A percentile compares a stretch with the other conserved stretches of the same genome.
phyloP scores from a whole-genome alignment of 2,888 invertebrate species.

The Drosophila setosimentum region DNA sequence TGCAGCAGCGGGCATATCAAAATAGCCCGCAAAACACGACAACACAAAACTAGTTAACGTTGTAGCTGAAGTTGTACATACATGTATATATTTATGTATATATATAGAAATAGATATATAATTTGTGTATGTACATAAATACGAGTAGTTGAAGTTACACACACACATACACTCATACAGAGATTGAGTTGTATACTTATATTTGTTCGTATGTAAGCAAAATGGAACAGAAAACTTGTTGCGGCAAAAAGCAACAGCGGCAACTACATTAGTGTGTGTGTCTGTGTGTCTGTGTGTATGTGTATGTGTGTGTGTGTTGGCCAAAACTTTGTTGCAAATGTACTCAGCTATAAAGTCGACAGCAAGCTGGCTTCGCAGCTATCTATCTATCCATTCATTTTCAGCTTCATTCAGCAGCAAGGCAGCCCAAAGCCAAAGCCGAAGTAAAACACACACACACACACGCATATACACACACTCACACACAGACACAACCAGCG shows the following conservation, averaged over 20 bases:
- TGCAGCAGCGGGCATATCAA: slow-evolving; percentile 48
- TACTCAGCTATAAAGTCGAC: slow-evolving; percentile 54
- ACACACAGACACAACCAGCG: background rate
- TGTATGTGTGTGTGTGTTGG: slow-evolving; percentile 33
- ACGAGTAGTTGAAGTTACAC: slow-evolving; percentile 39
- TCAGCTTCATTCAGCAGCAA: slow-evolving; percentile 17
- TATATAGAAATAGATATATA: slow-evolving; percentile 21
- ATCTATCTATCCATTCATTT: slow-evolving; percentile 23
- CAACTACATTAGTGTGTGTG: slow-evolving; percentile 15
- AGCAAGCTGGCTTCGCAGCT: slow-evolving; percentile 39
- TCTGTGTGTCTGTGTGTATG: slow-evolving; percentile 17
- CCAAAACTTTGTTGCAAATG: slow-evolving; percentile 65
- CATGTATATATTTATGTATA: slow-evolving; percentile 13
- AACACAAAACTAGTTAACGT: slow-evolving; percentile 55
- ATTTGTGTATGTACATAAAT: slow-evolving; percentile 30
- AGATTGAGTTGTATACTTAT: slow-evolving; percentile 16
- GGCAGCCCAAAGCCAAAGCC: slow-evolving; percentile 3
- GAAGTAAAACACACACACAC: background rate
- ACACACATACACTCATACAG: slow-evolving; percentile 6
- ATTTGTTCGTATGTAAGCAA: slow-evolving; percentile 44
- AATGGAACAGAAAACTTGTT: slow-evolving; percentile 71
- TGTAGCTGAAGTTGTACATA: slow-evolving; percentile 33
- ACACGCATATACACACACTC: background rate
- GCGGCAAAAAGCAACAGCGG: slow-evolving; percentile 51
- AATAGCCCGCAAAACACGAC: slow-evolving; percentile 60